Percentiles rank a stretch among this genome's conserved stretches.
Conservation (phyloP, 2,888 invertebrate genomes). For the Drosophila paranaensis region DNA sequence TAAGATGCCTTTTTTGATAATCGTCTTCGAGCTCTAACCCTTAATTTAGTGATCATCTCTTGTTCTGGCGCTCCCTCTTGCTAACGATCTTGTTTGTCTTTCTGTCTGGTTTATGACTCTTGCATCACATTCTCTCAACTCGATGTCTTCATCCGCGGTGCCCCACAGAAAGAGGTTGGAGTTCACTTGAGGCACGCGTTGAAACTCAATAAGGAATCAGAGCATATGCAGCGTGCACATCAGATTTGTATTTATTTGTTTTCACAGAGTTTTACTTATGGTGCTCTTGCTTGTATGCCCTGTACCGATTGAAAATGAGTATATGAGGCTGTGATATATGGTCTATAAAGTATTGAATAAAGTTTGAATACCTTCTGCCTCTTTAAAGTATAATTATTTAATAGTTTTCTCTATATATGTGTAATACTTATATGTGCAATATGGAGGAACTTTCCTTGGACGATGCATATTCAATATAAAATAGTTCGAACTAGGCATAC, state of each 20-base stretch:
- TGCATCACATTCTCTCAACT: conserved; percentile 26
- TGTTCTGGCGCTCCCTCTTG: conserved; percentile 39
- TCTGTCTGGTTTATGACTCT: conserved; percentile 36
- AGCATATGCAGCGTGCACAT: conserved; percentile 56
- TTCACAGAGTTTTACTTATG: conserved; percentile 10
- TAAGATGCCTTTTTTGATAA: conserved; percentile 52
- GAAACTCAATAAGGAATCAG: conserved; percentile 50
- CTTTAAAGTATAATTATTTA: too few species aligned
- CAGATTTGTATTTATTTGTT: conserved; percentile 49
- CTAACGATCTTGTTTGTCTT: conserved; percentile 26
- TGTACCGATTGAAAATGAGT: neutral
- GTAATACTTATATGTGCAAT: too few species aligned
- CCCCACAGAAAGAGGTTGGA: conserved; percentile 38
- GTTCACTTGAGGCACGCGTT: conserved; percentile 53
- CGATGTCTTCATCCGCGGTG: conserved; percentile 39
- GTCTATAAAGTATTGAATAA: neutral
- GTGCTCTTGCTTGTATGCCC: conserved; percentile 17
- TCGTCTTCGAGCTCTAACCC: conserved; percentile 63
- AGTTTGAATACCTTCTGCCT: too few species aligned
- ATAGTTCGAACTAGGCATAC: neutral
- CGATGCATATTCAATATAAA: too few species aligned
- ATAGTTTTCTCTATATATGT: too few species aligned
- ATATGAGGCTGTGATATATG: neutral
- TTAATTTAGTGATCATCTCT: conserved; percentile 68
- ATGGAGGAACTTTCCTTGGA: too few species aligned